Percentiles rank a stretch among this genome's conserved stretches.
Conservation (phyloP, 2,797 vertebrate genomes). For the Sphaeramia orbicularis region DNA sequence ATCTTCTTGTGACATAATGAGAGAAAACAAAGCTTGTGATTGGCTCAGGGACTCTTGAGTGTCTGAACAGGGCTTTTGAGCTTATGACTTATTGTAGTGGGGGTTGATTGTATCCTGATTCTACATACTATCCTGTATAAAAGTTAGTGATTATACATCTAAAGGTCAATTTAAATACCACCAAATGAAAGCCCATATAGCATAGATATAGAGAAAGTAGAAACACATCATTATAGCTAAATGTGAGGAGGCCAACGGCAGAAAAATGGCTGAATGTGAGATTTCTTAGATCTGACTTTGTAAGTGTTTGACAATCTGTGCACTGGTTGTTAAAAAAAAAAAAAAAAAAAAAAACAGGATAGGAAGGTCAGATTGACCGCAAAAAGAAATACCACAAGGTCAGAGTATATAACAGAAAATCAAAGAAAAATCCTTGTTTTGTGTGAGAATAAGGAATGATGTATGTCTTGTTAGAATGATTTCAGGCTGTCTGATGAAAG, state of each 20-base stretch:
- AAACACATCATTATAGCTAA: background rate
- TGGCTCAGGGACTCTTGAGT: constrained; percentile 44
- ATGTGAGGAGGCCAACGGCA: background rate
- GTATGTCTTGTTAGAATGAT: background rate
- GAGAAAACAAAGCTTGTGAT: constrained; percentile 49
- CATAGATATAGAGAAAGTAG: background rate
- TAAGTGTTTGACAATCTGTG: background rate
- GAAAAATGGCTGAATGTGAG: background rate
- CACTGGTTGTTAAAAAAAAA: no score
- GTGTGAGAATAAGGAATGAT: background rate
- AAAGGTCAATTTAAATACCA: constrained; percentile 9
- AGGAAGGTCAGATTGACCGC: background rate
- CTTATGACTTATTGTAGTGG: constrained; percentile 16
- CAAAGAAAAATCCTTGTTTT: constrained; percentile 15
- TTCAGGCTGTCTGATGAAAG: no score
- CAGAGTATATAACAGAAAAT: background rate
- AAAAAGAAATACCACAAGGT: constrained; percentile 10
- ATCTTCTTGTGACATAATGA: constrained; percentile 48
- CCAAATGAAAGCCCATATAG: background rate
- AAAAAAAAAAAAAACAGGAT: no score
- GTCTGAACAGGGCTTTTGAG: constrained; percentile 47
- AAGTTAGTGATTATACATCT: background rate
- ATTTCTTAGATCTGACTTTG: background rate
- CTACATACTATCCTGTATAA: background rate
- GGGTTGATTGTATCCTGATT: constrained; percentile 42